These are phyloP conservation scores for Ageneiosus marmoratus DNA, from an alignment of 2,113 vertebrate species.

Conservation along the genomic window DNA sequence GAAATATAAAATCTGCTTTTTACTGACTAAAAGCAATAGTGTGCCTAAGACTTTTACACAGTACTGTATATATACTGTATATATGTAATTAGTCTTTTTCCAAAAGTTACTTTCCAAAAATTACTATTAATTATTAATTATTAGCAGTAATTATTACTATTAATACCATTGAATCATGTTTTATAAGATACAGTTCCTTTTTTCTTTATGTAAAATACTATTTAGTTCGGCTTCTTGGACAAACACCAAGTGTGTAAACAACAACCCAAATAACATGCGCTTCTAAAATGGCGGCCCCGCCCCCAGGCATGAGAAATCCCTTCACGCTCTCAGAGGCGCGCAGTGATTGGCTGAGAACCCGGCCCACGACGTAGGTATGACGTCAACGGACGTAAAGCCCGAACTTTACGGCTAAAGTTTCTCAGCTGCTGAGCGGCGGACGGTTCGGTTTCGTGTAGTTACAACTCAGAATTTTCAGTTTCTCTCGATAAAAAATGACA, in stretches of 20 bases:
- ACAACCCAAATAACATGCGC: not conserved
- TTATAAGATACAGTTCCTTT: not conserved
- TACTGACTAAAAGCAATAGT: no score
- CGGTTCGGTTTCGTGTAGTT: not conserved
- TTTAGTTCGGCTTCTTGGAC: not conserved
- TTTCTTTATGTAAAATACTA: not conserved
- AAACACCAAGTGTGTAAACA: constrained; percentile 11
- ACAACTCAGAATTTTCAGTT: not conserved
- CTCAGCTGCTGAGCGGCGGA: constrained; percentile 11
- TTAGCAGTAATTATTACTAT: not conserved
- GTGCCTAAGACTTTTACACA: no score
- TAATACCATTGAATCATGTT: not conserved
- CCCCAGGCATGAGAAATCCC: constrained; percentile 20
- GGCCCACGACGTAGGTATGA: constrained; percentile 11
- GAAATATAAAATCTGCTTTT: no score
- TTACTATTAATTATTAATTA: not conserved
- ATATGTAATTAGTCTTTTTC: not conserved
- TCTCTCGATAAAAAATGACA: not conserved
- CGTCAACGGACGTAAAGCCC: not conserved
- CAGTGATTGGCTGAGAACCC: constrained; percentile 8
- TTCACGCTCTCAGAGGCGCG: not conserved
- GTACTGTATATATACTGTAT: no score
- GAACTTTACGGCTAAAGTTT: not conserved
- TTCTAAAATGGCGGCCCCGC: constrained; percentile 7
- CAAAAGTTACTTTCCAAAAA: no score